Conservation (phyloP, 2,113 vertebrate species). For the Chunga burmeisteri region DNA sequence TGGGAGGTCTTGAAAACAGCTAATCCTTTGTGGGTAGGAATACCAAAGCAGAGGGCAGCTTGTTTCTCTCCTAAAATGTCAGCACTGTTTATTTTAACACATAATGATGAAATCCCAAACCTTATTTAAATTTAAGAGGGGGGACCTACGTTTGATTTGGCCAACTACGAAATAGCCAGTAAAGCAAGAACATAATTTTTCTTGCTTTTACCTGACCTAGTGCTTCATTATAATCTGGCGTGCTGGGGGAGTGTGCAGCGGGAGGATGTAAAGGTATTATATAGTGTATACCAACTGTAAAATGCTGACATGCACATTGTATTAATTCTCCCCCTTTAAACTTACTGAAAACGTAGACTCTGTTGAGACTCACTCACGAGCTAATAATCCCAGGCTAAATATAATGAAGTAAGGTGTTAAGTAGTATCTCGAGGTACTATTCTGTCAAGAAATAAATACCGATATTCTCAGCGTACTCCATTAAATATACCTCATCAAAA, state of each 20-base stretch:
- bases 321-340: not conserved
- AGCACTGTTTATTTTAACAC: constrained; percentile 12
- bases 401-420: not conserved
- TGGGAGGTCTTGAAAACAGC: constrained; percentile 37
- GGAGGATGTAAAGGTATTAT: not conserved
- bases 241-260: not conserved
- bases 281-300: not conserved
- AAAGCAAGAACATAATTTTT: not conserved
- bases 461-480: not conserved
- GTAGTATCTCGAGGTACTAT: not conserved
- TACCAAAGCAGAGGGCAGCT: not conserved
- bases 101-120: not conserved
- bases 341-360: not conserved
- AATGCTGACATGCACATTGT: not conserved
- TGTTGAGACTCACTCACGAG: not conserved
- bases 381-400: not conserved
- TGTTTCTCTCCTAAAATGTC: constrained; percentile 16
- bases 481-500: not conserved
- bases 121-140: not conserved
- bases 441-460: not conserved
- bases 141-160: not conserved
- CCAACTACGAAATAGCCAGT: not conserved
- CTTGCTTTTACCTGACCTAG: not conserved
- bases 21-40: not conserved
- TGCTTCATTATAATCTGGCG: not conserved